phyloP scores from a whole-genome alignment of 2,113 vertebrate genomes.

The Hystrix cristata region DNA sequence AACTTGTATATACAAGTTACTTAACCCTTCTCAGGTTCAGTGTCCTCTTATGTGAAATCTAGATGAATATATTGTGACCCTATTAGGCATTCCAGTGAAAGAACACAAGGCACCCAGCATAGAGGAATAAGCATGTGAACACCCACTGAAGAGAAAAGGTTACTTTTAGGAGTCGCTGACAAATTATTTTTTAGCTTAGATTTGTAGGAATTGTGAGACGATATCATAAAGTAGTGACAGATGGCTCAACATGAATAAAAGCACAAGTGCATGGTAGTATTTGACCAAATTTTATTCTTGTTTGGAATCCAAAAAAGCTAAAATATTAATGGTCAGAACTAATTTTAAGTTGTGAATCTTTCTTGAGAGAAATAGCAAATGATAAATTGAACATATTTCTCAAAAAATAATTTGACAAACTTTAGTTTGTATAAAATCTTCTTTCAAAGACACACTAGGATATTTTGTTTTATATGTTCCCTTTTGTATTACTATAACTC shows the following conservation, averaged over 20 bases:
- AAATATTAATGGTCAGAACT: neutral
- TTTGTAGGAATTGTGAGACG: neutral
- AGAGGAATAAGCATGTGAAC: neutral
- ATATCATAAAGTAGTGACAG: neutral
- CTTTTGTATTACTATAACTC: neutral
- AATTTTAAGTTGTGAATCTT: neutral
- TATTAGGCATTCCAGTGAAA: neutral
- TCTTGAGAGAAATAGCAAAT: slow-evolving; percentile 25
- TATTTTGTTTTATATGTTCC: neutral
- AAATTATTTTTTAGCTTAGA: neutral
- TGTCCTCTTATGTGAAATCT: neutral
- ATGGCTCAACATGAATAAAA: neutral
- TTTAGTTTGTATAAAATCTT: neutral
- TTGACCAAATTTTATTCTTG: neutral
- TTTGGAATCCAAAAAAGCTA: neutral
- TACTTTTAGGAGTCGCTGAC: neutral
- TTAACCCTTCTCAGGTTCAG: neutral
- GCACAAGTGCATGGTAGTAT: neutral
- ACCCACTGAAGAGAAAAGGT: neutral
- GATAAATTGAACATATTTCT: neutral
- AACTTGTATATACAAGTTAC: neutral
- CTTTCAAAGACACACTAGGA: neutral
- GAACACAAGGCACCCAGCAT: neutral
- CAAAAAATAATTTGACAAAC: neutral
- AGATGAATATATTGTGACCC: neutral